phyloP scores from a whole-genome alignment of 2,113 vertebrate genomes.

The Ictalurus furcatus region DNA sequence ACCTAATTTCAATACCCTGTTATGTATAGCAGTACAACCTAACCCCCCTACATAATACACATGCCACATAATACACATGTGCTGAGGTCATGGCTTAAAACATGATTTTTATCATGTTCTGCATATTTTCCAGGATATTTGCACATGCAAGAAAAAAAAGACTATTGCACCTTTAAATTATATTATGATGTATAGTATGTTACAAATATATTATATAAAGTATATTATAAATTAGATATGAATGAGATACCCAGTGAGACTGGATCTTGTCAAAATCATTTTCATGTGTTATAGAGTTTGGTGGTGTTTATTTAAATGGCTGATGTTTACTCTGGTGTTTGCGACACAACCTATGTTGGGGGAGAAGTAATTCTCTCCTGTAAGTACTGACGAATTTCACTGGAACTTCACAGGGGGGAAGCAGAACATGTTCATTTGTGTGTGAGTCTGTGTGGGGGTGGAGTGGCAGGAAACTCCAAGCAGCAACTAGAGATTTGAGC shows the following conservation, averaged over 20 bases:
- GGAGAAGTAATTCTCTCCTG: conserved; percentile 13
- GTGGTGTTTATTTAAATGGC: neutral
- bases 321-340: neutral
- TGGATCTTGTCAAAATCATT: neutral
- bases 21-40: too few species aligned
- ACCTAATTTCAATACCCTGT: neutral
- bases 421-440: conserved; percentile 2
- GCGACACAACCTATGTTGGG: neutral
- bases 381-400: conserved; percentile 13
- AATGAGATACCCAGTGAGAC: neutral
- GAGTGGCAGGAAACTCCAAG: conserved; percentile 41
- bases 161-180: neutral
- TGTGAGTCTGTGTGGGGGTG: conserved; percentile 32
- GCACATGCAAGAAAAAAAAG: neutral
- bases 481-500: conserved; percentile 44
- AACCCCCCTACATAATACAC: neutral
- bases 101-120: neutral
- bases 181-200: neutral
- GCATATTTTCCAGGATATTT: neutral
- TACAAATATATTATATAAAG: neutral
- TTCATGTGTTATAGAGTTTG: neutral
- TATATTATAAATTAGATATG: neutral
- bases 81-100: neutral
- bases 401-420: conserved; percentile 21
- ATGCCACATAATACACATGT: neutral